A percentile compares a stretch with the other conserved stretches of the same genome.
Conservation (phyloP, 2,113 vertebrate species). For the Athene cunicularia region DNA sequence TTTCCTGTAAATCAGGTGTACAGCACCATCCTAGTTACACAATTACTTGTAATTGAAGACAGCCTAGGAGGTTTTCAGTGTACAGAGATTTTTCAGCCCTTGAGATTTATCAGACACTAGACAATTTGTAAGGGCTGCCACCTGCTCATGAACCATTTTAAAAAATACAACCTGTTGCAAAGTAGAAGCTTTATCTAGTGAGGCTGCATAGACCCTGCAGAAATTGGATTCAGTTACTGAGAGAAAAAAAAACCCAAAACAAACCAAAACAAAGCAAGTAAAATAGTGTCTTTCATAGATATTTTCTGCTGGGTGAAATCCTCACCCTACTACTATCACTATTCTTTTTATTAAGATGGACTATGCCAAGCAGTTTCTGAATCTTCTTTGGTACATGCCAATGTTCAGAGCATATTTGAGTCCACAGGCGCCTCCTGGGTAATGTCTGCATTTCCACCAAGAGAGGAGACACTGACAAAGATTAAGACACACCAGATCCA, state of each 20-base stretch:
- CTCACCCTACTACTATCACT: not conserved
- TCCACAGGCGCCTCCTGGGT: not conserved
- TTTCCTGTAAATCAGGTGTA: not conserved
- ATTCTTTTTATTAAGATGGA: not conserved
- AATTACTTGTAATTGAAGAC: not conserved
- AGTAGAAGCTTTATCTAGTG: not conserved
- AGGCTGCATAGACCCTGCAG: not conserved
- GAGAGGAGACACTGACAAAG: not conserved
- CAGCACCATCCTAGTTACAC: not conserved
- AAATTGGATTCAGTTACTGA: not conserved
- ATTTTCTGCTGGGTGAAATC: not conserved
- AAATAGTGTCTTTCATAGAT: not conserved
- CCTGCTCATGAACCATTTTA: not conserved
- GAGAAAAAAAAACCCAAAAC: not conserved
- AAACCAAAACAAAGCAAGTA: not conserved
- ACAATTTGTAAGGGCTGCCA: not conserved
- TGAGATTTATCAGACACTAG: not conserved
- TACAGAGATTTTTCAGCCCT: not conserved
- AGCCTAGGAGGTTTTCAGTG: not conserved
- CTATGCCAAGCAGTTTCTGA: not conserved
- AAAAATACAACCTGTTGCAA: not conserved
- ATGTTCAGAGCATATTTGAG: accelerated
- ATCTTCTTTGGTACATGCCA: not conserved
- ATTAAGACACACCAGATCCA: not conserved
- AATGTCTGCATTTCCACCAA: not conserved